Conservation (phyloP, 2,888 invertebrate genomes). For the Rotaria sp. region DNA sequence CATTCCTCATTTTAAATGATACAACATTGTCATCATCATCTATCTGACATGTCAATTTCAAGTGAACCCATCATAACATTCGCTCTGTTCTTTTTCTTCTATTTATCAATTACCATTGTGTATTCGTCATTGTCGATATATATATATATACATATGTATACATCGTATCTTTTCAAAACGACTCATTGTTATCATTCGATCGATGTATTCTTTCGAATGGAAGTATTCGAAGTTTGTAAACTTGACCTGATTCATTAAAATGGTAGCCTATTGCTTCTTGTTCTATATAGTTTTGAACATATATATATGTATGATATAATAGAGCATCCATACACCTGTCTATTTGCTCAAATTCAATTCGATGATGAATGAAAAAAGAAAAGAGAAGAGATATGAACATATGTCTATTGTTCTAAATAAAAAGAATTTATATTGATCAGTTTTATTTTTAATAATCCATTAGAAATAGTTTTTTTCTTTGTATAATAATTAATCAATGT, state of each 20-base stretch:
- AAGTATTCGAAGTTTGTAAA: neutral
- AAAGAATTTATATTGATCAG: neutral
- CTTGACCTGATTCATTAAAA: no score
- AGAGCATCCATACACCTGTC: neutral
- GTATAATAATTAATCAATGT: neutral
- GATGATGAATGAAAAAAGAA: neutral
- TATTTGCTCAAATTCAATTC: neutral
- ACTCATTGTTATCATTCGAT: neutral
- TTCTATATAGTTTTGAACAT: no score
- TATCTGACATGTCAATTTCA: neutral
- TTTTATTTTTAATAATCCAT: no score
- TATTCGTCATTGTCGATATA: no score
- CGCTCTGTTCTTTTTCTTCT: neutral
- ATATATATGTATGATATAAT: neutral
- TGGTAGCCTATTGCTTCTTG: no score
- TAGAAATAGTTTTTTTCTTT: no score
- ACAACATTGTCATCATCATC: neutral
- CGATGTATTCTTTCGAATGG: neutral
- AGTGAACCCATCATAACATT: neutral
- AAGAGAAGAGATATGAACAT: neutral
- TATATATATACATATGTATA: no score
- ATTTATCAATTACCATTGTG: no score
- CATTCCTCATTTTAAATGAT: neutral
- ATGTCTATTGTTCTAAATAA: neutral
- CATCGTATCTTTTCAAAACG: no score